Percentiles rank a stretch among this genome's conserved stretches.
Conservation (phyloP, 1,140 invertebrate genomes). For the Euwallacea fornicatus region DNA sequence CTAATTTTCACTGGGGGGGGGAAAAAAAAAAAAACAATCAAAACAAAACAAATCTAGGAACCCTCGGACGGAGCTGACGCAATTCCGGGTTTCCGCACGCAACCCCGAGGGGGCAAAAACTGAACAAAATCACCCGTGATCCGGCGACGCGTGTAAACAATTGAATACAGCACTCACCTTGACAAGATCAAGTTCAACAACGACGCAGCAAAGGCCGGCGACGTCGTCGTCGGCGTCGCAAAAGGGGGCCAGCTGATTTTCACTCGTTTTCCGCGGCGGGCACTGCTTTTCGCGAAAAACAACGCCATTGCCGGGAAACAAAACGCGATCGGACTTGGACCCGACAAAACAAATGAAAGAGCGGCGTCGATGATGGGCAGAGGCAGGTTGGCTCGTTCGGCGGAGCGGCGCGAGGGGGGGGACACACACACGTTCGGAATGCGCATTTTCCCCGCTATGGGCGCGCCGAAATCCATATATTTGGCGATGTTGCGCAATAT, state of each 20-base stretch:
- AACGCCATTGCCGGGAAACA: constrained; percentile 6
- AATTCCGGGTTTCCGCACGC: too few relatives aligned
- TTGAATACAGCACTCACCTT: constrained; percentile 32
- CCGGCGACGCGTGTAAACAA: constrained; percentile 30
- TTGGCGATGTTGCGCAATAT: constrained; percentile 46
- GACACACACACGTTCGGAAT: constrained; percentile 45
- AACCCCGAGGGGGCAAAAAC: background rate
- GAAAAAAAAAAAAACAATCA: background rate
- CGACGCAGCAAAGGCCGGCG: constrained; percentile 16
- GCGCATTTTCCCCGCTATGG: constrained; percentile 49
- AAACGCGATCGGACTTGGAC: constrained; percentile 29
- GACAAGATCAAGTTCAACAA: constrained; percentile 35
- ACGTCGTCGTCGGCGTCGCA: constrained; percentile 3
- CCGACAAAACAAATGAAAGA: constrained; percentile 43
- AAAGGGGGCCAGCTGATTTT: constrained; percentile 24
- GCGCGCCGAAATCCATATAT: constrained; percentile 30
- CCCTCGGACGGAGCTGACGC: too few relatives aligned
- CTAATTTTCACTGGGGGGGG: background rate
- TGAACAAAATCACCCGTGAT: constrained; percentile 25
- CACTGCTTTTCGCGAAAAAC: background rate
- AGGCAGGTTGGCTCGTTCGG: constrained; percentile 22
- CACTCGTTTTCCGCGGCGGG: constrained; percentile 1
- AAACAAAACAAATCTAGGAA: background rate
- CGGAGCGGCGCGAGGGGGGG: constrained; percentile 34
- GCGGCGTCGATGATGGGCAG: constrained; percentile 42